Evolutionary conservation across 2,797 vertebrate species (phyloP).

Genomic region (Tadarida brasiliensis): DNA sequence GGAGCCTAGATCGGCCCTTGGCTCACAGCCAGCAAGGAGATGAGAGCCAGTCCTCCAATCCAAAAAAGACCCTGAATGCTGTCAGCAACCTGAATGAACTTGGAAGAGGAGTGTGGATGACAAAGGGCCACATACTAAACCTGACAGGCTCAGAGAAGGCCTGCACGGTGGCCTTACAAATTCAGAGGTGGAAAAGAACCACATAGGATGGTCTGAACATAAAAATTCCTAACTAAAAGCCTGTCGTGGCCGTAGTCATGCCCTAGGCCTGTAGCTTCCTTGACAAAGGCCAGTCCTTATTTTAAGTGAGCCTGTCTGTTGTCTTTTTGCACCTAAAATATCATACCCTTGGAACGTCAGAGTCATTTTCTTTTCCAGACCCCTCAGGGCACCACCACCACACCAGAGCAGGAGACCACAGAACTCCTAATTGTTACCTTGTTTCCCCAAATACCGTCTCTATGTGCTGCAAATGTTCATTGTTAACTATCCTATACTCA

Average conservation of each 20-base stretch:
- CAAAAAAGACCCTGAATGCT: neutral
- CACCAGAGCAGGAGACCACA: neutral
- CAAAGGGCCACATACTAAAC: neutral
- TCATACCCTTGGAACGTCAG: neutral
- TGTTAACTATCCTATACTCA: neutral
- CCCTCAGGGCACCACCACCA: neutral
- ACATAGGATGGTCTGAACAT: neutral
- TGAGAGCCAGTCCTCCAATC: neutral
- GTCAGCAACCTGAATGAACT: neutral
- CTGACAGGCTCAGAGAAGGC: neutral
- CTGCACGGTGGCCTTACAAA: neutral
- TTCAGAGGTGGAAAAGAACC: neutral
- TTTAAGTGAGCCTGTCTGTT: neutral
- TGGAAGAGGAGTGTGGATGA: neutral
- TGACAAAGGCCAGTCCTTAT: too few relatives aligned
- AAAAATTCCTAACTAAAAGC: neutral
- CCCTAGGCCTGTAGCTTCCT: neutral
- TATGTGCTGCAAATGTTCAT: neutral
- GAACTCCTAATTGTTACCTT: neutral
- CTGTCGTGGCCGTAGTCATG: neutral
- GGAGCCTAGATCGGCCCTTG: neutral
- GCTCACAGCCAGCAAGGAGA: neutral
- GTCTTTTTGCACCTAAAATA: neutral
- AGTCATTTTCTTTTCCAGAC: too few relatives aligned
- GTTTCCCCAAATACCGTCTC: neutral